phyloP scores from a whole-genome alignment of 2,113 vertebrate species.

The Columbina picui region DNA sequence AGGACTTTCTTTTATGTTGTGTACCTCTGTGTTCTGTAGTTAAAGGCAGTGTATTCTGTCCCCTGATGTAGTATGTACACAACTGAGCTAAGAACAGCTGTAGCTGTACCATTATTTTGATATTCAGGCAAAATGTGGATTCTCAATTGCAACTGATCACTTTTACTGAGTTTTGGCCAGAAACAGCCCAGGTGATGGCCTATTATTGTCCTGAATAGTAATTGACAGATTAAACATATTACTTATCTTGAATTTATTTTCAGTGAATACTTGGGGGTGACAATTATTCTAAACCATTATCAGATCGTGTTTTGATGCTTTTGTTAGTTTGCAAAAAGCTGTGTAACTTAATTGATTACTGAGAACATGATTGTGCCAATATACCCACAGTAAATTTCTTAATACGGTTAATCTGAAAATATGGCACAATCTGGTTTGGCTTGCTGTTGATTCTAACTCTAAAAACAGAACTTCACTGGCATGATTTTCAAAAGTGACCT shows the following conservation, averaged over 20 bases:
- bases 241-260: background rate
- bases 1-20: background rate
- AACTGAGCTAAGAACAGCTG: background rate
- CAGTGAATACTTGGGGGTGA: background rate
- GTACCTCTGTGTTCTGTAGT: background rate
- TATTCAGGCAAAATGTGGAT: background rate
- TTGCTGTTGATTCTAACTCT: background rate
- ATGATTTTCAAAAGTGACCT: background rate
- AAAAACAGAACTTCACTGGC: background rate
- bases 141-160: background rate
- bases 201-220: background rate
- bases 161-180: background rate
- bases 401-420: background rate
- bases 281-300: background rate
- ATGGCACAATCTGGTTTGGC: background rate
- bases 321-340: background rate
- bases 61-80: background rate
- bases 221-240: background rate
- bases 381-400: background rate
- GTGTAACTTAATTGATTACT: background rate
- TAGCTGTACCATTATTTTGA: background rate
- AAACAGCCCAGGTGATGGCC: background rate
- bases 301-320: background rate
- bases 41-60: background rate
- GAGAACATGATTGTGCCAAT: background rate